phyloP scores from a whole-genome alignment of 53 echinoderm and acorn worm genomes.

The Echinometra lucunter region DNA sequence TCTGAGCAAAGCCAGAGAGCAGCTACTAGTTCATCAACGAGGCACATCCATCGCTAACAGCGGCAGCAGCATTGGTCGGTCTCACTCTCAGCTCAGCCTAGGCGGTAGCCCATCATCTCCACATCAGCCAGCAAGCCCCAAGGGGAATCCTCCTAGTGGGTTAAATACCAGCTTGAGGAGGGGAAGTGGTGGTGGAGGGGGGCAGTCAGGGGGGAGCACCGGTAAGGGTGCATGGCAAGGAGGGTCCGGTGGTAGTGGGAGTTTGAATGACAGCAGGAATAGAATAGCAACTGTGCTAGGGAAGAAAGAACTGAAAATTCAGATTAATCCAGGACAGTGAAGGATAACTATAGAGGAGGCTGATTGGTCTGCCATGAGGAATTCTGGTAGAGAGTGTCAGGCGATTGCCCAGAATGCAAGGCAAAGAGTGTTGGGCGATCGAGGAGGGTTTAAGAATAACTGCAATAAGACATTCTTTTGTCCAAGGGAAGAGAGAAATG shows the following conservation, averaged over 20 bases:
- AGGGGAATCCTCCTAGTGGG: neutral
- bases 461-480: neutral
- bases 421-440: neutral
- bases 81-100: constrained; percentile 37
- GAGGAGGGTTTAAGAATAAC: neutral
- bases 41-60: constrained; percentile 72
- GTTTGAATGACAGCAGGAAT: constrained; percentile 29
- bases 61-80: neutral
- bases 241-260: constrained; percentile 32
- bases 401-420: neutral
- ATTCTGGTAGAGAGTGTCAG: neutral
- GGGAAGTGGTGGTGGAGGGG: constrained; percentile 24
- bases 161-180: neutral
- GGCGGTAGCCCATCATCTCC: constrained; percentile 11
- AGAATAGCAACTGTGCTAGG: constrained; percentile 1
- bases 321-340: neutral
- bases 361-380: neutral
- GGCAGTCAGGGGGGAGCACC: neutral
- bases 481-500: constrained; percentile 6
- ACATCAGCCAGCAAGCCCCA: constrained; percentile 49
- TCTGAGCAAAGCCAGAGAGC: constrained; percentile 87
- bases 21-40: constrained; percentile 84
- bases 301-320: constrained; percentile 29
- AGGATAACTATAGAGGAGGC: neutral
- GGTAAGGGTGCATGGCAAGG: neutral